A percentile compares a stretch with the other conserved stretches of the same genome.
These are phyloP conservation scores for Leptura quadrifasciata DNA, from an alignment of 2,888 invertebrate species.

Conservation along the genomic window DNA sequence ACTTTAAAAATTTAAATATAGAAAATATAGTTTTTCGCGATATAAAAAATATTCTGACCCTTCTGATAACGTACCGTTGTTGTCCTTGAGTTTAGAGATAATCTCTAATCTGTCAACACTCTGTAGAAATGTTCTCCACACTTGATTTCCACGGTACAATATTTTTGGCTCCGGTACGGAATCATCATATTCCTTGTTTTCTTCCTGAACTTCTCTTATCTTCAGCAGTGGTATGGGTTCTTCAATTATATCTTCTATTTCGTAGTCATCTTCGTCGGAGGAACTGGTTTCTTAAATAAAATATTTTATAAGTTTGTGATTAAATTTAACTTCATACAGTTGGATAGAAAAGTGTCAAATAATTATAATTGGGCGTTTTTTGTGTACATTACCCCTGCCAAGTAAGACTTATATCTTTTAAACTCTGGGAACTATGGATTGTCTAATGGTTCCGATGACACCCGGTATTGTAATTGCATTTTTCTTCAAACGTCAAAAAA, in stretches of 20 bases:
- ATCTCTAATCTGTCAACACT: constrained; percentile 75
- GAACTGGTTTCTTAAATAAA: neutral
- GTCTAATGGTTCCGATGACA: too few species aligned
- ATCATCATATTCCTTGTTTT: constrained; percentile 34
- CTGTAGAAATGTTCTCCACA: constrained; percentile 82
- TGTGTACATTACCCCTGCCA: too few species aligned
- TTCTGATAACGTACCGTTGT: constrained; percentile 74
- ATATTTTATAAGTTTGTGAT: neutral
- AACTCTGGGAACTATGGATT: too few species aligned
- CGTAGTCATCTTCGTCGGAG: neutral
- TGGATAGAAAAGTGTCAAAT: too few species aligned
- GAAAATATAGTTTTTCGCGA: too few species aligned
- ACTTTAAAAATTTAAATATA: too few species aligned
- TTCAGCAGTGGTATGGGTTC: constrained; percentile 39
- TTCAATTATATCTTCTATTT: constrained; percentile 42
- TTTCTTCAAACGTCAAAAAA: too few species aligned
- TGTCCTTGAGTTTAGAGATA: constrained; percentile 76
- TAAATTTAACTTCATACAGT: too few species aligned
- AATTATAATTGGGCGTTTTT: too few species aligned
- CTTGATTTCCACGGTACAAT: constrained; percentile 85
- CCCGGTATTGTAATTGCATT: too few species aligned
- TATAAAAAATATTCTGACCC: neutral
- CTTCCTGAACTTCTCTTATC: constrained; percentile 25
- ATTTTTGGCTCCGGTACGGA: constrained; percentile 68
- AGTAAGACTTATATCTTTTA: too few species aligned